Conservation (phyloP, 2,797 vertebrate genomes). For the Oceanodroma leucorhoa region DNA sequence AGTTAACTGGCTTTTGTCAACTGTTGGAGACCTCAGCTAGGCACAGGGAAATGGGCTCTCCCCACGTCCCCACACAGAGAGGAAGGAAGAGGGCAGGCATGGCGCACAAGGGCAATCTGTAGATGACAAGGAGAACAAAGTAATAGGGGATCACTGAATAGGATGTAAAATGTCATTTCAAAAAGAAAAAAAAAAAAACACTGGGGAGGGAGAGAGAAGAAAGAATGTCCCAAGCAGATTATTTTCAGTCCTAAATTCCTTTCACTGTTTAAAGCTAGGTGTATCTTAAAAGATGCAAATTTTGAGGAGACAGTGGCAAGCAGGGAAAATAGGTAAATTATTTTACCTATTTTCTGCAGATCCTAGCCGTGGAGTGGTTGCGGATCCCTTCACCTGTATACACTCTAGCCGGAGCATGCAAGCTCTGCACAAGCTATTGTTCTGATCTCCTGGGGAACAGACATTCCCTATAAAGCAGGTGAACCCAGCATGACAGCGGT, state of each 20-base stretch:
- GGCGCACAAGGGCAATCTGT: not conserved
- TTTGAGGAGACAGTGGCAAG: not conserved
- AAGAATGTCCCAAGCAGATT: not conserved
- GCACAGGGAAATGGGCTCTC: not conserved
- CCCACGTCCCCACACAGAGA: not conserved
- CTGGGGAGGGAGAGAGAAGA: not conserved
- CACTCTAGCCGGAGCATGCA: not conserved
- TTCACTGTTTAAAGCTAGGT: not conserved
- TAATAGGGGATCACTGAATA: not conserved
- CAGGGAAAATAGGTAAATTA: not conserved
- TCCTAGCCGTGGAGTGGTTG: not conserved
- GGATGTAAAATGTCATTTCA: not conserved
- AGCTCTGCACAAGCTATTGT: not conserved
- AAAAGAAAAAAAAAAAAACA: not conserved
- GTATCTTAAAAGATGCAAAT: not conserved
- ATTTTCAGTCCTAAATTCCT: not conserved
- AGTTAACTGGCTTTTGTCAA: not conserved
- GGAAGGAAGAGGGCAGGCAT: not conserved
- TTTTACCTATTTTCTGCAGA: not conserved
- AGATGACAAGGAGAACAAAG: not conserved
- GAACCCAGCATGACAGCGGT: not conserved
- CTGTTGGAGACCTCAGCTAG: not conserved
- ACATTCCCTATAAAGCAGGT: not conserved
- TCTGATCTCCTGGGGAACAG: not conserved
- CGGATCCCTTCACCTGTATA: not conserved